These are phyloP conservation scores for Tenthredo notha DNA, from an alignment of 2,888 invertebrate genomes.

Conservation along the genomic window DNA sequence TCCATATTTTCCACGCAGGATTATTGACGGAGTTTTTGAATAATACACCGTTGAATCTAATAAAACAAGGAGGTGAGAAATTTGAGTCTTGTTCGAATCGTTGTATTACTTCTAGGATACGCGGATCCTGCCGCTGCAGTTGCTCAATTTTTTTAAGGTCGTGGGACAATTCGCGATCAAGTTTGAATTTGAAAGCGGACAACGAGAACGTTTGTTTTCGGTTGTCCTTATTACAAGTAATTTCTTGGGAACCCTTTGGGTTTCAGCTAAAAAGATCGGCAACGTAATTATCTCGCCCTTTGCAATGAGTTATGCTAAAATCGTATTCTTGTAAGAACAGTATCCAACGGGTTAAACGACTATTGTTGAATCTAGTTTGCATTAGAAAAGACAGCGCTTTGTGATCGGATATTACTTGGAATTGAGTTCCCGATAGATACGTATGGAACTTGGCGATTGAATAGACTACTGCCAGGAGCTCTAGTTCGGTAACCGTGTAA, in stretches of 20 bases:
- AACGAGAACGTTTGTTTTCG: neutral
- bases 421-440: constrained; percentile 21
- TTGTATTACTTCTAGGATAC: neutral
- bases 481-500: constrained; percentile 48
- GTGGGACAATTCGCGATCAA: neutral
- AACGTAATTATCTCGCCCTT: too few species aligned
- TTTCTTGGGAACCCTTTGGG: neutral
- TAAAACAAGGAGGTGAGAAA: neutral
- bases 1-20: neutral
- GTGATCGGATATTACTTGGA: too few species aligned
- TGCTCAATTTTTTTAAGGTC: neutral
- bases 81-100: neutral
- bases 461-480: constrained; percentile 52
- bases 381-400: too few species aligned
- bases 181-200: too few species aligned
- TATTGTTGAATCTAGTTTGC: too few species aligned
- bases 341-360: too few species aligned
- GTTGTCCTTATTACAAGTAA: too few species aligned
- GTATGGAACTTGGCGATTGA: constrained; percentile 46
- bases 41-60: too few species aligned
- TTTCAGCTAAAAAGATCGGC: too few species aligned
- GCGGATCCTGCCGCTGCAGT: neutral
- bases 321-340: too few species aligned
- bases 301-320: too few species aligned
- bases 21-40: neutral